Percentiles rank a stretch among this genome's conserved stretches.
Evolutionary conservation across 2,113 vertebrate species (phyloP).

Genomic region (Gavialis gangeticus): DNA sequence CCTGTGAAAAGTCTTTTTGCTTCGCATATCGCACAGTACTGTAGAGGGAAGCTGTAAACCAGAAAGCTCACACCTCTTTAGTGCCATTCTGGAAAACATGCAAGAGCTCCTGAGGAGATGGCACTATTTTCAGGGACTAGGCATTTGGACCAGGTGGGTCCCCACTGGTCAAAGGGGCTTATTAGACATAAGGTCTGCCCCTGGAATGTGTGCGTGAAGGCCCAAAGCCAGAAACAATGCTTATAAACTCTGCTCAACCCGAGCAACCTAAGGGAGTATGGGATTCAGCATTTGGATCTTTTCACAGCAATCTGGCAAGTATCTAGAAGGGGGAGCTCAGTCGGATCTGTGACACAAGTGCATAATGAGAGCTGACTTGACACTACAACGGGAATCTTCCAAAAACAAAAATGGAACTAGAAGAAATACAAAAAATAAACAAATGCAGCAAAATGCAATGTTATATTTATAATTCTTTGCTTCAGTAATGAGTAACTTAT

Average conservation of each 20-base stretch:
- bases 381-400: background rate
- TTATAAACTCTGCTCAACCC: background rate
- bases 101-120: background rate
- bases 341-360: background rate
- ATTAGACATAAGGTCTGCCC: background rate
- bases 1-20: background rate
- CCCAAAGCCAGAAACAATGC: background rate
- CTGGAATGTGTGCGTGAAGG: background rate
- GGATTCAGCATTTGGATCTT: background rate
- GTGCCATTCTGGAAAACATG: background rate
- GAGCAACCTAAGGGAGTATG: accelerated
- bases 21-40: background rate
- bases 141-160: too few species aligned
- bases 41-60: background rate
- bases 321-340: background rate
- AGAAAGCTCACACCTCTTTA: background rate
- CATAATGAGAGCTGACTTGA: background rate
- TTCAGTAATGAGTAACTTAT: too few species aligned
- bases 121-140: too few species aligned
- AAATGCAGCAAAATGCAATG: background rate
- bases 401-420: background rate
- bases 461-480: background rate
- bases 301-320: background rate
- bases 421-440: background rate
- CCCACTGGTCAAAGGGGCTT: too few species aligned